Evolutionary conservation across 2,797 vertebrate species (phyloP).

Genomic region (Melanotaenia maccullochi): DNA sequence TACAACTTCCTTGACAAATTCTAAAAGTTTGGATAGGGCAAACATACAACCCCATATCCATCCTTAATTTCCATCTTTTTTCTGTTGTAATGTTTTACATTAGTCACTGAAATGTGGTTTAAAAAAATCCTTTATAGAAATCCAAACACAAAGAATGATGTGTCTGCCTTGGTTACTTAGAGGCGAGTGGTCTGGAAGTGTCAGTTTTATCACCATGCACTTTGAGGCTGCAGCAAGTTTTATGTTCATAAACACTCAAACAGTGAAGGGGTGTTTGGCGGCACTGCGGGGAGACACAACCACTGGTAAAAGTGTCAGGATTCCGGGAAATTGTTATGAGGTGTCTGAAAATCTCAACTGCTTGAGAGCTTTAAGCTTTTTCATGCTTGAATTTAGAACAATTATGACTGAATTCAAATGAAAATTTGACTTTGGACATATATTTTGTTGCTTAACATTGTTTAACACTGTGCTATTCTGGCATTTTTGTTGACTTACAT

Average conservation of each 20-base stretch:
- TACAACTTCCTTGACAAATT: conserved; percentile 11
- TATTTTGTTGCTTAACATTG: not conserved
- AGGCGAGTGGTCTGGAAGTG: conserved; percentile 39
- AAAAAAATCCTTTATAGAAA: conserved; percentile 24
- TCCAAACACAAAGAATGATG: conserved; percentile 24
- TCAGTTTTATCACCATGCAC: conserved; percentile 24
- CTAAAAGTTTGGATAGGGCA: not conserved
- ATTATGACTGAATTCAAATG: conserved; percentile 11
- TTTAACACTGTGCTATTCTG: not conserved
- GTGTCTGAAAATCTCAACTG: not conserved
- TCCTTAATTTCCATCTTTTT: not conserved
- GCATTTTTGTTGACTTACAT: not conserved
- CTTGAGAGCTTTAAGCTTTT: not conserved
- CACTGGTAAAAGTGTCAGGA: conserved; percentile 12
- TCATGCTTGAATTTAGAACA: not conserved
- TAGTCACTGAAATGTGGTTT: conserved; percentile 16
- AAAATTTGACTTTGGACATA: not conserved
- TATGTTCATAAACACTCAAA: conserved; percentile 49
- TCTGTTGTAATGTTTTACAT: not conserved
- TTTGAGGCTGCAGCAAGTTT: conserved; percentile 34
- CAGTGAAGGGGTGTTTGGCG: conserved; percentile 31
- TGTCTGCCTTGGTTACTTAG: conserved; percentile 33
- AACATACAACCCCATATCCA: not conserved
- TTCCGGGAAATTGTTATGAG: conserved; percentile 24
- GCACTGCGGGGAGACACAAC: conserved; percentile 22